Percentiles rank a stretch among this genome's conserved stretches.
Evolutionary conservation across 2,888 invertebrate genomes (phyloP).

Genomic region (Drosophila limbata): DNA sequence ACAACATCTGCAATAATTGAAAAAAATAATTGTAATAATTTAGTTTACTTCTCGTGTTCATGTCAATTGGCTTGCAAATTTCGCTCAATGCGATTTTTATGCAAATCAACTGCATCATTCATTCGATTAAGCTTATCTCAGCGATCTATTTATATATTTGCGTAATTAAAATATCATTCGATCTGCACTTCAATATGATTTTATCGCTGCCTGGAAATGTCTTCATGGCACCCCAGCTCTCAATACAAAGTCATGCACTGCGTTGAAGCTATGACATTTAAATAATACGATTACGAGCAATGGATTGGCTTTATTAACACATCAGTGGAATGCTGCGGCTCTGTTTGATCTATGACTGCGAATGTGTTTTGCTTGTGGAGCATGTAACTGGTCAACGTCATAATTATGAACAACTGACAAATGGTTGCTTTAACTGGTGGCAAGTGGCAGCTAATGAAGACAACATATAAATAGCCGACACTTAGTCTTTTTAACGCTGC

Average conservation of each 20-base stretch:
- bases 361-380: slow-evolving; percentile 23
- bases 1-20: slow-evolving; percentile 73
- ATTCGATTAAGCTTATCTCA: slow-evolving; percentile 59
- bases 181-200: slow-evolving; percentile 26
- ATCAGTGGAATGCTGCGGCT: slow-evolving; percentile 71
- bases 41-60: slow-evolving; percentile 52
- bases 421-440: slow-evolving; percentile 36
- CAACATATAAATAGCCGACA: slow-evolving; percentile 33
- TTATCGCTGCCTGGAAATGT: slow-evolving; percentile 40
- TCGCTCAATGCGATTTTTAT: slow-evolving; percentile 59
- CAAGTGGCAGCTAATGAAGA: slow-evolving; percentile 47
- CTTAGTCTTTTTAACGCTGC: slow-evolving; percentile 16
- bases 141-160: slow-evolving; percentile 71
- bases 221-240: slow-evolving; percentile 44
- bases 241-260: slow-evolving; percentile 54
- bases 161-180: slow-evolving; percentile 77
- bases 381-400: slow-evolving; percentile 62
- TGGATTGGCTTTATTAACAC: slow-evolving; percentile 68
- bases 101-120: slow-evolving; percentile 50
- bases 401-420: slow-evolving; percentile 66
- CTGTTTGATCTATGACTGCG: slow-evolving; percentile 41
- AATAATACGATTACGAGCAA: slow-evolving; percentile 54
- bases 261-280: slow-evolving; percentile 56
- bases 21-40: slow-evolving; percentile 39
- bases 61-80: slow-evolving; percentile 48